Conservation (phyloP, 2,888 invertebrate genomes). For the Apodemia mormo region DNA sequence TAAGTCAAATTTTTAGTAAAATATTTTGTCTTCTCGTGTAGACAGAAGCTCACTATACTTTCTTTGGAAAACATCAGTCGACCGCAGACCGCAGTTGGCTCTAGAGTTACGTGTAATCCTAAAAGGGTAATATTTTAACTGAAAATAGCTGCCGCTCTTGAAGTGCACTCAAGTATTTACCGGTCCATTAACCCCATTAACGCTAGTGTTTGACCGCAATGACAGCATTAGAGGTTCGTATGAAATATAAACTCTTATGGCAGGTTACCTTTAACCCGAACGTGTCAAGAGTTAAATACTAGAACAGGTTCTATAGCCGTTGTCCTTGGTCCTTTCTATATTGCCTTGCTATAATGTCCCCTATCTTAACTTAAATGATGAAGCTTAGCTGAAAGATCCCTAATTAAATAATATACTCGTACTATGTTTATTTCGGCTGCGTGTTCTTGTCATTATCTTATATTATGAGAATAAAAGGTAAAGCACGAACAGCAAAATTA, state of each 20-base stretch:
- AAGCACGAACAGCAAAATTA: no score
- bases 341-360: no score
- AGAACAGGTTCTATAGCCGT: background rate
- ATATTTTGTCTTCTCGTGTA: background rate
- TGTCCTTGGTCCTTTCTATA: background rate
- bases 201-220: constrained; percentile 51
- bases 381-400: no score
- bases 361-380: no score
- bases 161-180: constrained; percentile 70
- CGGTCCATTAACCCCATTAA: constrained; percentile 66
- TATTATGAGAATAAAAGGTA: no score
- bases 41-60: background rate
- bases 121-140: constrained; percentile 75
- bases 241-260: constrained; percentile 25
- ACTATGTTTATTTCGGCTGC: no score
- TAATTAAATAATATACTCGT: no score
- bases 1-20: no score
- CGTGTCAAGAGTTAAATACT: background rate
- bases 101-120: constrained; percentile 61
- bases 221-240: constrained; percentile 34
- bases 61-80: constrained; percentile 47
- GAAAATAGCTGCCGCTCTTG: constrained; percentile 56
- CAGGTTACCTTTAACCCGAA: constrained; percentile 37
- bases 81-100: constrained; percentile 43
- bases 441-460: no score